Evolutionary conservation across 1,140 invertebrate genomes (phyloP).

Genomic region (Drosophila eugracilis): DNA sequence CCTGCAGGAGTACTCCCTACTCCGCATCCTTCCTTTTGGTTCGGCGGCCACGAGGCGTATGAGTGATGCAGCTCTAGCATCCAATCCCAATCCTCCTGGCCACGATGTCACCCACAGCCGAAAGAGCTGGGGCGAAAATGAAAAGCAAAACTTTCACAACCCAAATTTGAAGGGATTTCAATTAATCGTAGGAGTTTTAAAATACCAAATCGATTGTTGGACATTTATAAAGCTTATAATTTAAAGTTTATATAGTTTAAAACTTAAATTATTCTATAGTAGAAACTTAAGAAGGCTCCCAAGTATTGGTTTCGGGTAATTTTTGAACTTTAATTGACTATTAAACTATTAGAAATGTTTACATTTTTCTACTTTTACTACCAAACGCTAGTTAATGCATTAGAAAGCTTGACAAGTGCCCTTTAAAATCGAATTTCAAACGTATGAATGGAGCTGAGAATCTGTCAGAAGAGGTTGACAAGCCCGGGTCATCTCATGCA

Average conservation of each 20-base stretch:
- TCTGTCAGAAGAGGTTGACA: slow-evolving; percentile 25
- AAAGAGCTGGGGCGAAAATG: not conserved
- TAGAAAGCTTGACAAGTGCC: not conserved
- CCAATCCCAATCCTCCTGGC: not conserved
- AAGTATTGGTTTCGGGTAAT: too few species aligned
- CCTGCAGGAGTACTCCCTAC: slow-evolving; percentile 22
- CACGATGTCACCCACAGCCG: slow-evolving; percentile 25
- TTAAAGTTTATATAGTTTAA: not conserved
- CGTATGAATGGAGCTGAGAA: not conserved
- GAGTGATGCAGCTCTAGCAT: slow-evolving; percentile 35
- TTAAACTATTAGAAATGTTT: not conserved
- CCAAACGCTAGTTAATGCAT: not conserved
- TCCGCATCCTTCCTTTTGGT: not conserved
- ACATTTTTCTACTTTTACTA: too few species aligned
- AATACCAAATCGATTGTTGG: not conserved
- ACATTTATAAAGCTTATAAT: not conserved
- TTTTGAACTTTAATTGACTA: not conserved
- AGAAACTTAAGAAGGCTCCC: not conserved
- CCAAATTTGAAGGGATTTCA: slow-evolving; percentile 1
- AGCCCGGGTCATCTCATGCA: slow-evolving; percentile 11
- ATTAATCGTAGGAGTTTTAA: slow-evolving; percentile 3
- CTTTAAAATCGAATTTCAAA: not conserved
- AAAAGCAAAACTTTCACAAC: not conserved
- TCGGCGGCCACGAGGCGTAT: slow-evolving; percentile 38
- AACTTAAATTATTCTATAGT: not conserved